These are phyloP conservation scores for Pteropus rufus DNA, from an alignment of 2,797 vertebrate genomes.

Conservation along the genomic window DNA sequence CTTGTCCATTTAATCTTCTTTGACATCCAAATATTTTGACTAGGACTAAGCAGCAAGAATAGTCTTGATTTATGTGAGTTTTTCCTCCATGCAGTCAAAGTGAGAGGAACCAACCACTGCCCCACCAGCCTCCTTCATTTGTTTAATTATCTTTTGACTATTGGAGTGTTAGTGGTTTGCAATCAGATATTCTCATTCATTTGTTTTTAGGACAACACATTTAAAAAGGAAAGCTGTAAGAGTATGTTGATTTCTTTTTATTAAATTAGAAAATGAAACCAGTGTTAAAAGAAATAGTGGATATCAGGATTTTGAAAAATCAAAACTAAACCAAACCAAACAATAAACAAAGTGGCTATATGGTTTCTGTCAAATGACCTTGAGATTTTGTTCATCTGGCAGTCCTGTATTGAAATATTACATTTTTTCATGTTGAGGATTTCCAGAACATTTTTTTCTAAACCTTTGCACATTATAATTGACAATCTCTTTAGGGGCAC, in stretches of 20 bases:
- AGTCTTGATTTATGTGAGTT: conserved; percentile 66
- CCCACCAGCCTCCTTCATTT: neutral
- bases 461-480: neutral
- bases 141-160: neutral
- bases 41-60: conserved; percentile 54
- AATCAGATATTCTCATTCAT: conserved; percentile 8
- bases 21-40: conserved; percentile 70
- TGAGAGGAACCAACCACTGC: neutral
- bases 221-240: conserved; percentile 15
- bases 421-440: conserved; percentile 25
- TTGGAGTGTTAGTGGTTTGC: neutral
- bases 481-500: conserved; percentile 18
- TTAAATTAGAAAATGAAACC: conserved; percentile 43
- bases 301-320: conserved; percentile 24
- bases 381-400: conserved; percentile 1
- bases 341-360: neutral
- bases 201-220: conserved; percentile 1
- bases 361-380: conserved; percentile 42
- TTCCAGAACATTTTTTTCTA: neutral
- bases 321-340: neutral
- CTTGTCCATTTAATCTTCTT: conserved; percentile 62
- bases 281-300: neutral
- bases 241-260: neutral
- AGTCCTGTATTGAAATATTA: conserved; percentile 47
- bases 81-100: conserved; percentile 28